These are phyloP conservation scores for Pomacea canaliculata DNA, from an alignment of 2,888 invertebrate species.

Conservation along the genomic window DNA sequence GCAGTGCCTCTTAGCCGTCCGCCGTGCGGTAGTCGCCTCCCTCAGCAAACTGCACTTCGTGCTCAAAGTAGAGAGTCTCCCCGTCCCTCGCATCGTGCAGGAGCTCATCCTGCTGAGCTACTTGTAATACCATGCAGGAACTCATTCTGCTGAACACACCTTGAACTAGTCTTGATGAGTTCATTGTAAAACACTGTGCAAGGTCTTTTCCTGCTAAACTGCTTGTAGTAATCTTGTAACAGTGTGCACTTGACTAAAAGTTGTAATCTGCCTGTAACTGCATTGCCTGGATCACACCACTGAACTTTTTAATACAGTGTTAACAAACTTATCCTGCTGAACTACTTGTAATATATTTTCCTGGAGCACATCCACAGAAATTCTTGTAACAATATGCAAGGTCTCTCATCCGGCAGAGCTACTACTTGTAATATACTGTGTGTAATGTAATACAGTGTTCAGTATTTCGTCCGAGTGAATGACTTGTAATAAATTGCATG, in stretches of 20 bases:
- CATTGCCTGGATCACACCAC: slow-evolving; percentile 47
- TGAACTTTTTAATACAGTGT: slow-evolving; percentile 39
- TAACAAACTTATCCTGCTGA: too few relatives aligned
- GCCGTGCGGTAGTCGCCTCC: slow-evolving; percentile 42
- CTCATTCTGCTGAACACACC: background rate
- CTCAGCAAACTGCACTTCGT: slow-evolving; percentile 41
- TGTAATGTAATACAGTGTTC: too few relatives aligned
- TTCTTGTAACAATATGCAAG: too few relatives aligned
- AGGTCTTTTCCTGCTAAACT: too few relatives aligned
- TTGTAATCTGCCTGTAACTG: slow-evolving; percentile 43
- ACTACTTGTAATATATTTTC: too few relatives aligned
- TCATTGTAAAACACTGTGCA: background rate
- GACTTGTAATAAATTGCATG: too few relatives aligned
- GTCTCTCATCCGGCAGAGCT: too few relatives aligned
- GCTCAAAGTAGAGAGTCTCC: slow-evolving; percentile 48
- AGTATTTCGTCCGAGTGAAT: too few relatives aligned
- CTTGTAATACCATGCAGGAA: slow-evolving; percentile 29
- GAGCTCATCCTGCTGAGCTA: slow-evolving; percentile 52
- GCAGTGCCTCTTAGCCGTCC: slow-evolving; percentile 45
- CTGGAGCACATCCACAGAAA: too few relatives aligned
- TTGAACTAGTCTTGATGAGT: background rate
- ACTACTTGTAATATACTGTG: too few relatives aligned
- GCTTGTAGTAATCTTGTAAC: too few relatives aligned
- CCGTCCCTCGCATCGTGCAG: slow-evolving; percentile 49
- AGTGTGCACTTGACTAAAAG: too few relatives aligned